Conservation (phyloP, 2,888 invertebrate genomes). For the Andrena bucephala region DNA sequence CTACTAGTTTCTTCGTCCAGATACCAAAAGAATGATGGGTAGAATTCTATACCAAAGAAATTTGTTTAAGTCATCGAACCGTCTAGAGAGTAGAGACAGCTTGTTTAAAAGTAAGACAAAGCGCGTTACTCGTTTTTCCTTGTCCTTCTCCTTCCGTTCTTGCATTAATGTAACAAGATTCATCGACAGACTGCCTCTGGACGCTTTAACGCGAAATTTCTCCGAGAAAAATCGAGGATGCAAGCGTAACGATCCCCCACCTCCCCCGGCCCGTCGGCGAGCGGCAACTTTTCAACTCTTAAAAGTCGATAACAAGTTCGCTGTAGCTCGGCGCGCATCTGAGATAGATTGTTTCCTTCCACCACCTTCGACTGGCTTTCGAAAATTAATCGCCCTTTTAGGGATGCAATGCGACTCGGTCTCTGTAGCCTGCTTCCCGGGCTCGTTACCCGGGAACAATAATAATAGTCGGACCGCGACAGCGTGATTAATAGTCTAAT, state of each 20-base stretch:
- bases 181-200: constrained; percentile 30
- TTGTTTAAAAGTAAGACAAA: constrained; percentile 16
- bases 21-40: neutral
- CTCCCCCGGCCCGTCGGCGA: neutral
- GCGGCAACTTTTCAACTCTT: constrained; percentile 34
- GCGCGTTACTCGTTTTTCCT: neutral
- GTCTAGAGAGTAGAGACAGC: neutral
- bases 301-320: constrained; percentile 48
- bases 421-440: neutral
- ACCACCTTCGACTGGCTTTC: neutral
- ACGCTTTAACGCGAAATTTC: constrained; percentile 25
- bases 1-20: neutral
- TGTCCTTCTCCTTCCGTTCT: neutral
- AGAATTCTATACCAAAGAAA: neutral
- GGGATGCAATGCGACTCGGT: constrained; percentile 23
- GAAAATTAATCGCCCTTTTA: constrained; percentile 30
- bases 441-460: constrained; percentile 12
- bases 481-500: constrained; percentile 54
- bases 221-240: constrained; percentile 6
- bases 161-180: constrained; percentile 58
- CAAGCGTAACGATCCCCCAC: constrained; percentile 23
- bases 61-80: constrained; percentile 11
- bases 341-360: constrained; percentile 23
- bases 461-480: constrained; percentile 31
- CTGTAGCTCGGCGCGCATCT: neutral